Base-by-base conservation (phyloP, 2,888 invertebrate species). In the Ophioninae sp. region DNA sequence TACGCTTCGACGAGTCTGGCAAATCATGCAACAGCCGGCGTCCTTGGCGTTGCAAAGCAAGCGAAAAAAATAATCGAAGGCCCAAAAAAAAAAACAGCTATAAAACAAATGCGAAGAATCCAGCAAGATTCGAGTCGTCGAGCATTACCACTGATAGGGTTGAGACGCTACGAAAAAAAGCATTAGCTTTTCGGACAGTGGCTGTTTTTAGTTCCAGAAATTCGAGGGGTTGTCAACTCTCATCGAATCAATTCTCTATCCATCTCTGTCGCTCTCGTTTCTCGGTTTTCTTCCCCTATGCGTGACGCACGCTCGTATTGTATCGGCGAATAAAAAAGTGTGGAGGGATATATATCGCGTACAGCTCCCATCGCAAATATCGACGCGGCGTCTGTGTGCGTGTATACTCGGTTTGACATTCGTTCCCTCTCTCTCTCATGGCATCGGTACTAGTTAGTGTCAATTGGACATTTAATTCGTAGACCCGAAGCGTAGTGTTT, bases 361-460 rank as follows among this genome's bases (percentile, higher is more conserved):
- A 78, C 80, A 83, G 51, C 51, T 51, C 65, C 58, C 51, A 78
- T 83, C 67, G 74, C 65, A 61, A 10, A 79, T 65, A 79, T 79
- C 58, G 79, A 64, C 78, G 81, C 79, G 56, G 61, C 73, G 23
- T 73, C 22, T 23, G 56, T 51, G 64, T 20, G 74, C 44, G 73
- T 74, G 63, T 63, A 22, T 1, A 30, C 51, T 65, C 78, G 75
- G 75, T 76, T 84, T 81, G 61, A 75, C 76, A 79, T 76, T 69
- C 51, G 51, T 51, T 17, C 51, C 17, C 17, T 51, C 51, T 51
- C 51, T 82, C 69, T 82, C 73, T 73, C 69, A 77, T 85, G 86
- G 80, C 81, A 83, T 86, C 84, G 82, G 82, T 59, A 75, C 84
- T 86, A 83, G 83, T 87, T 86, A 86, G 84, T 85, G 64, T 80